Evolutionary conservation across 2,888 invertebrate species (phyloP).

Genomic region (Meiosimyza platycephala): DNA sequence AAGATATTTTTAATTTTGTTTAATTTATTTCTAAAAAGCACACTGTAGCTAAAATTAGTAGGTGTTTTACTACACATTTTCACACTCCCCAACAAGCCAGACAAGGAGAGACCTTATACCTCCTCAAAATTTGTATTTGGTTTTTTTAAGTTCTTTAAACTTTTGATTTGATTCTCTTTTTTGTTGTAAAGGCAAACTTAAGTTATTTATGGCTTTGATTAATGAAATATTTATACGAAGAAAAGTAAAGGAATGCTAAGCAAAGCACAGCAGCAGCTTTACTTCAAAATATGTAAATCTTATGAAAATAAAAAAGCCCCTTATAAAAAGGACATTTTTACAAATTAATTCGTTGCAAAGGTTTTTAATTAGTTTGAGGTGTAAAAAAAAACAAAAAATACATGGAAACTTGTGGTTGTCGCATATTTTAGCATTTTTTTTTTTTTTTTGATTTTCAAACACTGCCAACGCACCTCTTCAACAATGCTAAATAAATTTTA

Average conservation of each 20-base stretch:
- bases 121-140: too few species aligned
- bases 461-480: not conserved
- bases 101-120: too few species aligned
- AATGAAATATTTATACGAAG: slow-evolving; percentile 47
- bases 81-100: too few species aligned
- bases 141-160: too few species aligned
- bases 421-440: slow-evolving; percentile 57
- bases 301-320: not conserved
- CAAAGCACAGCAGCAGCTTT: not conserved
- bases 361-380: slow-evolving; percentile 64
- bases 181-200: slow-evolving; percentile 38
- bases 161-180: too few species aligned
- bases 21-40: too few species aligned
- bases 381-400: slow-evolving; percentile 38
- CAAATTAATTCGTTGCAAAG: slow-evolving; percentile 46
- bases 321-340: slow-evolving; percentile 44
- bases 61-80: too few species aligned
- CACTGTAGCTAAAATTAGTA: too few species aligned
- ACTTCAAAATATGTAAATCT: slow-evolving; percentile 25
- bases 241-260: not conserved
- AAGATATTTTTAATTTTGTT: too few species aligned
- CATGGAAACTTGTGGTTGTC: slow-evolving; percentile 59
- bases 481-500: not conserved
- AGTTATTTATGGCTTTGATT: slow-evolving; percentile 51
- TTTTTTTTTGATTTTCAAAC: not conserved